Percentiles rank a stretch among this genome's conserved stretches.
Evolutionary conservation across 2,797 vertebrate species (phyloP).

Genomic region (Malacoctenus gilli): DNA sequence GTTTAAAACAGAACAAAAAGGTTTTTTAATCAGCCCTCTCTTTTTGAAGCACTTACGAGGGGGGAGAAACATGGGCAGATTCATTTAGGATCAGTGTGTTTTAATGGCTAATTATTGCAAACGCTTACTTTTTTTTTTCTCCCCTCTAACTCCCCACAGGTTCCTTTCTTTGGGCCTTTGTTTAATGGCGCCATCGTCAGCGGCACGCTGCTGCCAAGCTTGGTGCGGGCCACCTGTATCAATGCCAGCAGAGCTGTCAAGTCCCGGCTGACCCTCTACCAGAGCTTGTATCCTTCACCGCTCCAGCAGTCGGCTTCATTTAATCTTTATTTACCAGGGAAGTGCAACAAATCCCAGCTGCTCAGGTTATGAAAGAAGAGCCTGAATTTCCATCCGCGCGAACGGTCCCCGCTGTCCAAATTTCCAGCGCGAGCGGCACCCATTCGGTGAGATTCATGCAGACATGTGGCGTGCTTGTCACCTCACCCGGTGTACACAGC

Average conservation of each 20-base stretch:
- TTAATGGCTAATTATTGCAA: slow-evolving; percentile 4
- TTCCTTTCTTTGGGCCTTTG: slow-evolving; percentile 96
- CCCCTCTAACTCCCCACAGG: slow-evolving; percentile 81
- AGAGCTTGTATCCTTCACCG: slow-evolving; percentile 98
- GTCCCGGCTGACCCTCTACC: slow-evolving; percentile 95
- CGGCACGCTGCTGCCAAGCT: slow-evolving; percentile 90
- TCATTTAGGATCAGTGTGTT: slow-evolving; percentile 6
- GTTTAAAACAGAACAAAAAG: slow-evolving; percentile 37
- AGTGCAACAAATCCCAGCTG: slow-evolving; percentile 8
- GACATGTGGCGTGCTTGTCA: slow-evolving; percentile 67
- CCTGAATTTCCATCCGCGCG: too few relatives aligned
- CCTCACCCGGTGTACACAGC: slow-evolving; percentile 66
- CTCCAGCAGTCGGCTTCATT: slow-evolving; percentile 31
- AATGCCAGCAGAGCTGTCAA: slow-evolving; percentile 98
- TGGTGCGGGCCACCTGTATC: slow-evolving; percentile 95
- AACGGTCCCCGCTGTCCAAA: too few relatives aligned
- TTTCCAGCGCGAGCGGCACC: slow-evolving; percentile 40
- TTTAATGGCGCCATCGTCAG: slow-evolving; percentile 95
- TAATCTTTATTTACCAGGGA: not conserved
- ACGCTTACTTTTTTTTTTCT: not conserved
- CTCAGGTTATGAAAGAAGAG: slow-evolving; percentile 7
- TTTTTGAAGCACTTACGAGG: not conserved
- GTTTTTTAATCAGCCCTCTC: slow-evolving; percentile 37
- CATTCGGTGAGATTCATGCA: slow-evolving; percentile 59
- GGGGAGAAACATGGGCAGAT: slow-evolving; percentile 5